phyloP scores from a whole-genome alignment of 2,797 vertebrate species.

The Peromyscus aztecus region DNA sequence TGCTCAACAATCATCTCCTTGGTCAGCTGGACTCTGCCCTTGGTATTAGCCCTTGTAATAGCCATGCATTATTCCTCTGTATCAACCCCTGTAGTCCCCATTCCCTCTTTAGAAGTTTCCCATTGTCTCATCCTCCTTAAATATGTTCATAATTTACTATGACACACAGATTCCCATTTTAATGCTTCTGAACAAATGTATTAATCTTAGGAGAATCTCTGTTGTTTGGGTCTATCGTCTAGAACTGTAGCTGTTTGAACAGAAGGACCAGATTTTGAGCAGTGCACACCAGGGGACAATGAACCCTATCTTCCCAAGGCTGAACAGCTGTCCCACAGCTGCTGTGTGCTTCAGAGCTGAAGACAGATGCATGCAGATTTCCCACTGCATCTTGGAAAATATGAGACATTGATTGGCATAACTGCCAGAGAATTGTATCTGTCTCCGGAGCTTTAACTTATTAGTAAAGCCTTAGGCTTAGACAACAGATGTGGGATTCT shows the following conservation, averaged over 20 bases:
- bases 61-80: background rate
- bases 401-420: slow-evolving; percentile 26
- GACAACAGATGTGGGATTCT: slow-evolving; percentile 15
- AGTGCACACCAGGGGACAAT: background rate
- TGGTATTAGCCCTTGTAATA: background rate
- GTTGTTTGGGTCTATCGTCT: background rate
- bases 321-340: slow-evolving; percentile 75
- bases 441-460: background rate
- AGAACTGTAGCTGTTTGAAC: background rate
- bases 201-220: background rate
- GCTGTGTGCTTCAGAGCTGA: slow-evolving; percentile 51
- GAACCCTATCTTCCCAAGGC: background rate
- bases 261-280: background rate
- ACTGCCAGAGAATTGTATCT: slow-evolving; percentile 17
- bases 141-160: background rate
- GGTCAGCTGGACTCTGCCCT: background rate
- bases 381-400: slow-evolving; percentile 54
- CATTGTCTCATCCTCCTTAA: background rate
- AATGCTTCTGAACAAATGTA: background rate
- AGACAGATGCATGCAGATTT: slow-evolving; percentile 57
- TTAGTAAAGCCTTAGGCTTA: slow-evolving; percentile 7
- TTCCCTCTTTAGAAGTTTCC: background rate
- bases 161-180: background rate
- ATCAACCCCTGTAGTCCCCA: background rate
- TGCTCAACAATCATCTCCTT: background rate